phyloP scores from a whole-genome alignment of 2,797 vertebrate genomes.

The Denticeps clupeoides region DNA sequence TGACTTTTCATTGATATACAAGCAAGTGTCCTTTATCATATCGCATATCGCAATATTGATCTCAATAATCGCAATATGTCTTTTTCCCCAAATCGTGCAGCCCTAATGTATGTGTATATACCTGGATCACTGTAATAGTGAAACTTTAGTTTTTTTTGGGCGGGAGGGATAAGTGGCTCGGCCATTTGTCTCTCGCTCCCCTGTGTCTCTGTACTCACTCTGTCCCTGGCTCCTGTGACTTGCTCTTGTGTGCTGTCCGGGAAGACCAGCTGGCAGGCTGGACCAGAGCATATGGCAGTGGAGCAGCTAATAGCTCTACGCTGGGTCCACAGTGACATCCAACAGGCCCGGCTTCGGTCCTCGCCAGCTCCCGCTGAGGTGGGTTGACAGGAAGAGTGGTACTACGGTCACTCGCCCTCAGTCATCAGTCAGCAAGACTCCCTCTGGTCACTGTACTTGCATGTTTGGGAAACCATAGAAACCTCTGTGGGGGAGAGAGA shows the following conservation, averaged over 20 bases:
- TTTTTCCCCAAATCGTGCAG: no score
- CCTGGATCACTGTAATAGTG: no score
- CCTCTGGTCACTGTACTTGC: no score
- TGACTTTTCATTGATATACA: no score
- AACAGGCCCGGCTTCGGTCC: background rate
- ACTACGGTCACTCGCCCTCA: background rate
- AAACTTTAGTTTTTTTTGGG: background rate
- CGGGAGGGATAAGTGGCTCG: background rate
- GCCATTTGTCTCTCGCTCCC: background rate
- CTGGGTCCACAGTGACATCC: background rate
- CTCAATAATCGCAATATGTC: no score
- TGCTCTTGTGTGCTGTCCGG: background rate
- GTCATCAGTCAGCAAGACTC: conserved; percentile 1
- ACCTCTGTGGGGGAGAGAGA: no score
- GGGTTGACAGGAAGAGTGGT: background rate
- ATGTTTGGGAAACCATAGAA: no score
- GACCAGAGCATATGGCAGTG: background rate
- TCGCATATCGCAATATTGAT: no score
- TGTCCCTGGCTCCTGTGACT: background rate
- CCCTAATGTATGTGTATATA: no score
- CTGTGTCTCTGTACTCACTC: background rate
- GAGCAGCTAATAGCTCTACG: background rate
- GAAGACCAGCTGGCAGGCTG: background rate
- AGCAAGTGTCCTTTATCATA: no score
- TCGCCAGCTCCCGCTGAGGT: background rate